Base-by-base conservation (phyloP, 2,888 invertebrate species). In the Dioctria rufipes region DNA sequence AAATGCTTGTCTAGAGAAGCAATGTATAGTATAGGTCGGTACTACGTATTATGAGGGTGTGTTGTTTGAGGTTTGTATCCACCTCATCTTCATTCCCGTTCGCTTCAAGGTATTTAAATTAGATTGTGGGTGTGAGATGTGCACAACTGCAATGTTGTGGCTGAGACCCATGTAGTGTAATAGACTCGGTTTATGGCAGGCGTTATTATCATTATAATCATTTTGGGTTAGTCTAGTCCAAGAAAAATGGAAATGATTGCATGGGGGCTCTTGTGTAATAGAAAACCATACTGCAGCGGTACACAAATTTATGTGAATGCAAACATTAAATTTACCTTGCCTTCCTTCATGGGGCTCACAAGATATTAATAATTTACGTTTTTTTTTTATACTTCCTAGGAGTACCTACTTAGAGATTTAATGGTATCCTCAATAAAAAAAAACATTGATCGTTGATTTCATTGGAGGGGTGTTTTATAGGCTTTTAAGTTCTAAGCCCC, bases 151-250 rank as follows among this genome's bases (percentile, higher is more conserved):
- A 43, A 37, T 39, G 40, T 71, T 58, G 60, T n/a, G 75, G 75
- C 25, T 60, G 60, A n/a, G 60, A 39, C 40, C n/a, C 61, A 49
- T 75, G 75, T 46, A 40, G 37, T 65, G 40, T 6, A 60, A 75
- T 75, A 75, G 43, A 75, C 43, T 43, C 51, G 5, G 42, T 25
- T 9, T 60, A 61, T 13, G 61, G 40, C 13, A 58, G 13, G 2
- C 49, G 60, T 75, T 58, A 75, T 75, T 25, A 75, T 61, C 46
- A 75, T 75, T 75, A 75, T 75, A 75, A 75, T 75, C 49, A 75
- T 75, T 75, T 60, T 43, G 40, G 61, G 75, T 42, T 42, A 61
- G 39, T 43, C 46, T 43, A 13, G 25, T 42, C 43, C 8, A 13
- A 13, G 42, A 3, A 25, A 13, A 37, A 43, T 42, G 13, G 37